A percentile compares a stretch with the other conserved stretches of the same genome.
phyloP scores from a whole-genome alignment of 2,113 vertebrate genomes.

The Pagrus major region DNA sequence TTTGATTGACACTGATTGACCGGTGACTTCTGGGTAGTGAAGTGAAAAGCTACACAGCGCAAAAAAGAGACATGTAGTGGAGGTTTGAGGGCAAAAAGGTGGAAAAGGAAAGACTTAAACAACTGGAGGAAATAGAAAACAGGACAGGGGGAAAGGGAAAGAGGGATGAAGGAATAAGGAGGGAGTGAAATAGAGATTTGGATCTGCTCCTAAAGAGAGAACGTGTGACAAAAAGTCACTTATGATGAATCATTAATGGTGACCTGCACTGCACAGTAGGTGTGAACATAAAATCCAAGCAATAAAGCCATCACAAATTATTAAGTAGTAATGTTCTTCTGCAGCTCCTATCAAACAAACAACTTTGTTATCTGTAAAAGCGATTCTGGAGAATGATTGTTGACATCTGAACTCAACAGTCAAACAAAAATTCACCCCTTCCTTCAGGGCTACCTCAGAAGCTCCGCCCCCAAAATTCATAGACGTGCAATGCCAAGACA shows the following conservation, averaged over 20 bases:
- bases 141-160: not conserved
- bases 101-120: slow-evolving; percentile 3
- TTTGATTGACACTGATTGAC: slow-evolving; percentile 15
- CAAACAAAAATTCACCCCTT: no score
- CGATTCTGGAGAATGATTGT: no score
- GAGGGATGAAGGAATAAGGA: not conserved
- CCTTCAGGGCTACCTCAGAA: no score
- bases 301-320: not conserved
- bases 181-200: not conserved
- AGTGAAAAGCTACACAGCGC: not conserved
- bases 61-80: not conserved
- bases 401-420: no score
- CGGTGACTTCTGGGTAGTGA: slow-evolving; percentile 21
- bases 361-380: not conserved
- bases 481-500: no score
- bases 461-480: no score
- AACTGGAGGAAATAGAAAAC: not conserved
- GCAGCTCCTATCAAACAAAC: not conserved
- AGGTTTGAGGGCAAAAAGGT: not conserved
- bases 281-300: not conserved
- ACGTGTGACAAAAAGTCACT: not conserved
- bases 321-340: not conserved
- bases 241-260: slow-evolving; percentile 11
- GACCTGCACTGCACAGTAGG: not conserved
- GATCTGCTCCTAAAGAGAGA: not conserved